These are phyloP conservation scores for Dorcus hopei DNA, from an alignment of 2,888 invertebrate species.

Conservation along the genomic window DNA sequence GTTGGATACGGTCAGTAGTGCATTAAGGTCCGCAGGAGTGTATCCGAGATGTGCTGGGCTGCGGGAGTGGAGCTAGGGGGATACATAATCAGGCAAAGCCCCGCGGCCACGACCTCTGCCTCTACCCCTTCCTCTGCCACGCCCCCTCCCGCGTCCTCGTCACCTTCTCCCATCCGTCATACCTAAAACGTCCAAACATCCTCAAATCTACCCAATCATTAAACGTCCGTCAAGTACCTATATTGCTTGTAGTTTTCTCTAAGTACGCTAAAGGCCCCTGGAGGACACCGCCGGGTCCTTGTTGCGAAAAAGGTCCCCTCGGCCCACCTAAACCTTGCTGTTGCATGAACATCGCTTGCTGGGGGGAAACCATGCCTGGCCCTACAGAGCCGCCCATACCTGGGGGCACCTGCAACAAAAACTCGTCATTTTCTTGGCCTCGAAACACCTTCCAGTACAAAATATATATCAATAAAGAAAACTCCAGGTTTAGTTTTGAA, in stretches of 20 bases:
- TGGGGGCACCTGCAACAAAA: constrained; percentile 41
- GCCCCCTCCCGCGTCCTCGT: constrained; percentile 86
- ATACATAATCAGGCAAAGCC: constrained; percentile 47
- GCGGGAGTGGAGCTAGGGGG: constrained; percentile 46
- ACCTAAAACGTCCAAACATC: constrained; percentile 50
- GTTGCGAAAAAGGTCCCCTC: constrained; percentile 53
- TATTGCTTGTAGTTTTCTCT: constrained; percentile 88
- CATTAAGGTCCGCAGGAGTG: not conserved
- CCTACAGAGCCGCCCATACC: constrained; percentile 43
- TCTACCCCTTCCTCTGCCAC: constrained; percentile 68
- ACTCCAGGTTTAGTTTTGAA: not conserved
- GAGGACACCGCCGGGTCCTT: constrained; percentile 55
- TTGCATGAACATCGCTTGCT: constrained; percentile 59
- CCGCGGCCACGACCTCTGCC: constrained; percentile 73
- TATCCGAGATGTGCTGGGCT: constrained; percentile 18
- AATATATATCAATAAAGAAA: not conserved
- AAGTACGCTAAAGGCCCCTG: constrained; percentile 84
- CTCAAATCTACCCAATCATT: not conserved
- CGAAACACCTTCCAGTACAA: not conserved
- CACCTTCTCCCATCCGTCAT: constrained; percentile 81
- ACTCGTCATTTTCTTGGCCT: constrained; percentile 4
- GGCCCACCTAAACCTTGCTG: constrained; percentile 50
- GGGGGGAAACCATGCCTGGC: constrained; percentile 47
- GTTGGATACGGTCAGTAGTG: not conserved
- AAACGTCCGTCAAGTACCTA: constrained; percentile 54